Evolutionary conservation across 1,140 invertebrate species (phyloP).

Genomic region (Drosophila quadrilineata): DNA sequence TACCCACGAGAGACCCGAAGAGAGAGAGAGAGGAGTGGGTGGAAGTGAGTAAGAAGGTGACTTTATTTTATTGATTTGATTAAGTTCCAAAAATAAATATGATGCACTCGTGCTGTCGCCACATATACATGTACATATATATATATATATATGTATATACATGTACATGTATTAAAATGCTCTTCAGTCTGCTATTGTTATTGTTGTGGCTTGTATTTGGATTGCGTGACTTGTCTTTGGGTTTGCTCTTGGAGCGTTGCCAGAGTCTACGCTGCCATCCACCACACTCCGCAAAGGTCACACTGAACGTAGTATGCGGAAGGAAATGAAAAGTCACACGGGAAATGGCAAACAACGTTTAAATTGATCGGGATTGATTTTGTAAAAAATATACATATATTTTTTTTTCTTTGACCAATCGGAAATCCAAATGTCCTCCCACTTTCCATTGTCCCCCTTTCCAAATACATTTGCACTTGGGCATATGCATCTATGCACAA

Average conservation of each 20-base stretch:
- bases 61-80: conserved; percentile 65
- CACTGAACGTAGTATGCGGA: conserved; percentile 48
- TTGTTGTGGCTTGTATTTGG: conserved; percentile 20
- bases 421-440: conserved; percentile 13
- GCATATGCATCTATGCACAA: neutral
- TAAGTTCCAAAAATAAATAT: conserved; percentile 72
- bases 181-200: no score
- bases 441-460: neutral
- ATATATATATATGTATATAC: neutral
- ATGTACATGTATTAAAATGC: conserved; percentile 23
- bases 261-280: neutral
- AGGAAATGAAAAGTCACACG: conserved; percentile 49
- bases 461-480: conserved; percentile 3
- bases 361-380: conserved; percentile 67
- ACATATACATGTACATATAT: conserved; percentile 5
- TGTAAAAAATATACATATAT: no score
- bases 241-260: conserved; percentile 19
- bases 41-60: no score
- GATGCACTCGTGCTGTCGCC: conserved; percentile 54
- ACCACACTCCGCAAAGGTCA: no score
- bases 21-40: no score
- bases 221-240: conserved; percentile 64
- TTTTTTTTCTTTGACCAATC: conserved; percentile 38
- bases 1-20: no score
- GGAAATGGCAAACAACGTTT: conserved; percentile 16